Evolutionary conservation across 2,888 invertebrate species (phyloP).

Genomic region (Drosophila maculinotata): DNA sequence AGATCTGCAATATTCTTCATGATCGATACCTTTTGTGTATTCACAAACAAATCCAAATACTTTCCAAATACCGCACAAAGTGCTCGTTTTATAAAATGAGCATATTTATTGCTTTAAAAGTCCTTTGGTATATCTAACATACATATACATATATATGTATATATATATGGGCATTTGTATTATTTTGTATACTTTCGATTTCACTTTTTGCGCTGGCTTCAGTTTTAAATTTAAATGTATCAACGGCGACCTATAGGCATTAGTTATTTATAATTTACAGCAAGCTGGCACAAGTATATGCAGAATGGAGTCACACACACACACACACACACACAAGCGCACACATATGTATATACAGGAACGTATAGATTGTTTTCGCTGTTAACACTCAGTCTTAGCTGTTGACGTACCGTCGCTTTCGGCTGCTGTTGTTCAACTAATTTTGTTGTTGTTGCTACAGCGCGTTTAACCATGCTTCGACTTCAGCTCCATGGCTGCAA

Average conservation of each 20-base stretch:
- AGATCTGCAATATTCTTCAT: no score
- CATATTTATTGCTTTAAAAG: conserved; percentile 28
- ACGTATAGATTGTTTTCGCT: conserved; percentile 33
- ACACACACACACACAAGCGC: conserved; percentile 1
- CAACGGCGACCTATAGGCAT: conserved; percentile 32
- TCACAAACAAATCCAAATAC: neutral
- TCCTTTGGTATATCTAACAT: neutral
- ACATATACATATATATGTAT: neutral
- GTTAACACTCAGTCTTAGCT: conserved; percentile 42
- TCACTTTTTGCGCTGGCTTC: conserved; percentile 15
- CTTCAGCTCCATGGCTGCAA: conserved; percentile 17
- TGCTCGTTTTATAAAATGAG: conserved; percentile 32
- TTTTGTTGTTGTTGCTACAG: conserved; percentile 51
- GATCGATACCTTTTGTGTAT: no score
- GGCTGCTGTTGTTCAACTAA: conserved; percentile 69
- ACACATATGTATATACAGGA: conserved; percentile 4
- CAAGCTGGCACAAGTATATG: conserved; percentile 48
- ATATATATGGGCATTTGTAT: conserved; percentile 4
- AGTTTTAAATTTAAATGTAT: conserved; percentile 60
- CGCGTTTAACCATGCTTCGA: conserved; percentile 42
- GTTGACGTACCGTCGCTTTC: conserved; percentile 45
- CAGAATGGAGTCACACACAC: conserved; percentile 4
- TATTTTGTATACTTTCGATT: no score
- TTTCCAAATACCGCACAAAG: neutral
- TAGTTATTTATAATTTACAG: conserved; percentile 69